Conservation (phyloP, 2,888 invertebrate genomes). For the Anoplius nigerrimus region DNA sequence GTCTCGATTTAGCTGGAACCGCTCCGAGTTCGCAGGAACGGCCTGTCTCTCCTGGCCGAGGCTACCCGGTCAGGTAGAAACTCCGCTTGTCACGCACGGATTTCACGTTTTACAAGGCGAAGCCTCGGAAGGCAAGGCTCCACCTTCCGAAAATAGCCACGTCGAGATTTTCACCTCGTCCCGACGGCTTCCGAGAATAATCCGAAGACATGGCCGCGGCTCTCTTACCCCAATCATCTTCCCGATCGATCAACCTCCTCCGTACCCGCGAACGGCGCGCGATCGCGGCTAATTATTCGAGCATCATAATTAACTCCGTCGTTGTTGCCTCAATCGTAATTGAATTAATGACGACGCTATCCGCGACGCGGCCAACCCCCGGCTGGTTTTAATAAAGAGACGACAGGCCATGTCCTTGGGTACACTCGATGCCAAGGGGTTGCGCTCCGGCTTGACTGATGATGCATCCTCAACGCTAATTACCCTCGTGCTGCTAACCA, state of each 20-base stretch:
- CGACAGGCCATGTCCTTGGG: constrained; percentile 62
- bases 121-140: too few relatives aligned
- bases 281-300: background rate
- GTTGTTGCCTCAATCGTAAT: constrained; percentile 22
- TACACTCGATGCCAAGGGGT: constrained; percentile 56
- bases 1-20: constrained; percentile 3
- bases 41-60: too few relatives aligned
- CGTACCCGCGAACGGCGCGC: background rate
- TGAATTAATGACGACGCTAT: constrained; percentile 53
- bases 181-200: too few relatives aligned
- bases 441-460: constrained; percentile 64
- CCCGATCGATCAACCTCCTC: too few relatives aligned
- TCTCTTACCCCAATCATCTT: too few relatives aligned
- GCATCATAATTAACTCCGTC: constrained; percentile 1
- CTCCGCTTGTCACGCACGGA: too few relatives aligned
- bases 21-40: background rate
- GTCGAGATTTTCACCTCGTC: too few relatives aligned
- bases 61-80: too few relatives aligned
- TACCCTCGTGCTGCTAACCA: constrained; percentile 64
- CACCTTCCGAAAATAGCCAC: too few relatives aligned
- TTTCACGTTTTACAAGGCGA: too few relatives aligned
- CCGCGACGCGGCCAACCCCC: constrained; percentile 21
- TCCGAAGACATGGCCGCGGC: too few relatives aligned
- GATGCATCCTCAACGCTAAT: constrained; percentile 69
- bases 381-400: constrained; percentile 67